phyloP scores from a whole-genome alignment of 2,888 invertebrate genomes.

The Argynnis bischoffii region DNA sequence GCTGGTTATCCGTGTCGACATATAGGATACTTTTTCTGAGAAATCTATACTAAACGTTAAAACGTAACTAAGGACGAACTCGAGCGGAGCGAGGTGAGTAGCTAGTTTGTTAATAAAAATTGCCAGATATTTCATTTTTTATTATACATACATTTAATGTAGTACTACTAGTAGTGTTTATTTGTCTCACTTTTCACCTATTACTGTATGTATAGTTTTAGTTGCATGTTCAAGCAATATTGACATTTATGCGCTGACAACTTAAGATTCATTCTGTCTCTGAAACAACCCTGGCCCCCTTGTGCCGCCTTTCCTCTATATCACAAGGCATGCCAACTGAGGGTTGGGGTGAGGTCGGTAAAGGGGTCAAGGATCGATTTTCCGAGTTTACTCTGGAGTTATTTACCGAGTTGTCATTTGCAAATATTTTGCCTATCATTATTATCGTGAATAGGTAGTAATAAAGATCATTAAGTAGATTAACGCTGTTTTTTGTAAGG shows the following conservation, averaged over 20 bases:
- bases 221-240: conserved; percentile 8
- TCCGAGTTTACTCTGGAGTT: conserved; percentile 47
- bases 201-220: neutral
- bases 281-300: conserved; percentile 6
- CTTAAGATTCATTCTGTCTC: conserved; percentile 25
- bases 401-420: conserved; percentile 40
- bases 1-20: too few species aligned
- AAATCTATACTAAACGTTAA: too few species aligned
- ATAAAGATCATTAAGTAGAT: neutral
- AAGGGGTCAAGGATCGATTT: conserved; percentile 60
- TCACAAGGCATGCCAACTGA: conserved; percentile 36
- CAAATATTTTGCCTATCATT: conserved; percentile 27
- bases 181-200: conserved; percentile 18
- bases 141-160: conserved; percentile 7
- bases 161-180: conserved; percentile 2
- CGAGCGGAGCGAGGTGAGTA: too few species aligned
- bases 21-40: too few species aligned
- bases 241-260: conserved; percentile 1
- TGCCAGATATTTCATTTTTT: neutral
- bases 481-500: neutral
- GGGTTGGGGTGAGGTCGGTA: conserved; percentile 45
- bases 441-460: neutral
- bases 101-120: too few species aligned
- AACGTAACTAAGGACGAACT: too few species aligned
- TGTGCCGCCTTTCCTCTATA: conserved; percentile 31